These are phyloP conservation scores for Drosophila repletoides DNA, from an alignment of 1,140 invertebrate genomes.

Conservation along the genomic window DNA sequence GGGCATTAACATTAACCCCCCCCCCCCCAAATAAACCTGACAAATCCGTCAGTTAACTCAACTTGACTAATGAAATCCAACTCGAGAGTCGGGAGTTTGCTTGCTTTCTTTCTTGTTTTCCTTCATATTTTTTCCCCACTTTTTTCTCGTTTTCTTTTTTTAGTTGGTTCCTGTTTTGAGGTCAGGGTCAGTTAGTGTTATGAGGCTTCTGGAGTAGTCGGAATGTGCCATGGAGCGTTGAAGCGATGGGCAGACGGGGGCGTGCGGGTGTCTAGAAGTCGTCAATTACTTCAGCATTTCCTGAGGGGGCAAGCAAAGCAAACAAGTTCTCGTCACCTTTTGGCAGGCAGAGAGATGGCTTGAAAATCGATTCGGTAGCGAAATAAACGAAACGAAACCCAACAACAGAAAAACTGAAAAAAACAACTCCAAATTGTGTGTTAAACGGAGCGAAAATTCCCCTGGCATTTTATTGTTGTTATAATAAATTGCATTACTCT, in stretches of 20 bases:
- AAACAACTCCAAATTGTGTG: slow-evolving; percentile 35
- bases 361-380: slow-evolving; percentile 36
- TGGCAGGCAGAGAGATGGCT: slow-evolving; percentile 16
- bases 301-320: slow-evolving; percentile 24
- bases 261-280: slow-evolving; percentile 29
- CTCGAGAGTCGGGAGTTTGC: neutral
- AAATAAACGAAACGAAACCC: slow-evolving; percentile 14
- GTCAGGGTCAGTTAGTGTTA: slow-evolving; percentile 43
- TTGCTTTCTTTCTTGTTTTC: neutral
- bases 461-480: slow-evolving; percentile 44
- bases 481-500: slow-evolving; percentile 53
- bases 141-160: neutral
- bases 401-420: slow-evolving; percentile 2
- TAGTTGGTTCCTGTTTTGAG: slow-evolving; percentile 27
- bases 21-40: slow-evolving; percentile 11
- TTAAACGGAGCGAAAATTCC: slow-evolving; percentile 45
- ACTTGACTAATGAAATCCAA: slow-evolving; percentile 36
- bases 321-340: slow-evolving; percentile 43
- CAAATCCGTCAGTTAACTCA: slow-evolving; percentile 31
- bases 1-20: neutral
- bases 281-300: slow-evolving; percentile 54
- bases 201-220: too few species aligned
- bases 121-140: neutral
- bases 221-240: neutral
- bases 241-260: neutral